Percentiles rank a stretch among this genome's conserved stretches.
phyloP scores from a whole-genome alignment of 2,113 vertebrate species.

The Aptenodytes patagonicus region DNA sequence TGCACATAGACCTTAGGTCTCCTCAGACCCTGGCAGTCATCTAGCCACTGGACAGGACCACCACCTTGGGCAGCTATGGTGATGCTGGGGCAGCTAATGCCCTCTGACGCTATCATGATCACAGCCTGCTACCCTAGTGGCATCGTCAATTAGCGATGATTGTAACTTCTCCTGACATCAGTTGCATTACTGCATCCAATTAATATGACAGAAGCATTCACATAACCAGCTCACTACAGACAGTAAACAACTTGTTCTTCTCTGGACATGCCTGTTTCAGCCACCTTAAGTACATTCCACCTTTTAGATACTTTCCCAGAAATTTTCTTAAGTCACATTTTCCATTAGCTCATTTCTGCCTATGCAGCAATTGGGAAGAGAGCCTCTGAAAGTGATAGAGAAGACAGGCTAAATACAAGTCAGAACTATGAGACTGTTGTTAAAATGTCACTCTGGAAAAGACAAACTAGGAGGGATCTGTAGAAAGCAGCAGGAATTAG shows the following conservation, averaged over 20 bases:
- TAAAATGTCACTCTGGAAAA: background rate
- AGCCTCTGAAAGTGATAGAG: background rate
- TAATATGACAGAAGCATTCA: background rate
- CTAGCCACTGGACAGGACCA: background rate
- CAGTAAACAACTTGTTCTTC: background rate
- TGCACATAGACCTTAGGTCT: background rate
- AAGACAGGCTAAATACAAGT: background rate
- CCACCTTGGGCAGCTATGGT: background rate
- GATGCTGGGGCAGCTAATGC: background rate
- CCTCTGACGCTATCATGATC: background rate
- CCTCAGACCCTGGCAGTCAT: background rate
- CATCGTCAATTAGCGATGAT: background rate
- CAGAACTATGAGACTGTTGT: background rate
- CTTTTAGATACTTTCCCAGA: background rate
- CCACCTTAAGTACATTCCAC: background rate
- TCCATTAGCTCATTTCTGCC: background rate
- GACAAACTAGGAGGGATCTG: background rate
- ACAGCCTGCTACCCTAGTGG: background rate
- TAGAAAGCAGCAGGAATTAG: background rate
- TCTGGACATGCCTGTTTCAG: background rate
- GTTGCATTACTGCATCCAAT: background rate
- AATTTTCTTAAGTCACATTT: background rate
- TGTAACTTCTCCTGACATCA: background rate
- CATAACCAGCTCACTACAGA: background rate
- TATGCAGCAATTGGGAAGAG: background rate